Evolutionary conservation across 2,888 invertebrate genomes (phyloP).

Genomic region (Archips xylosteana): DNA sequence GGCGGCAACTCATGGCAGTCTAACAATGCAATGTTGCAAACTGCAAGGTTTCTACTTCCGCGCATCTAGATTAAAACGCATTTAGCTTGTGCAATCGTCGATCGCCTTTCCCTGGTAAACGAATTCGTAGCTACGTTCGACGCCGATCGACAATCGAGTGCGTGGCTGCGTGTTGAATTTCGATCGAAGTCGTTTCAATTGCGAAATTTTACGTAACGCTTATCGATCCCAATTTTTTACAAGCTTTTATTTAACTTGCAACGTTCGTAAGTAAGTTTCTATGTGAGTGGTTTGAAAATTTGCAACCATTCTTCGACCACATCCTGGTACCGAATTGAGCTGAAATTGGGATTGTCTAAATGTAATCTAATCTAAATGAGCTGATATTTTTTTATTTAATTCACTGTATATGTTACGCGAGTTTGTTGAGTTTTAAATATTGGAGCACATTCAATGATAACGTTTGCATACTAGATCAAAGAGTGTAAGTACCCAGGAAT

Average conservation of each 20-base stretch:
- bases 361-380: no score
- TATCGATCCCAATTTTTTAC: neutral
- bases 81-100: constrained; percentile 8
- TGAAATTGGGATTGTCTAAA: no score
- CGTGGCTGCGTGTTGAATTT: constrained; percentile 38
- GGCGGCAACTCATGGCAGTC: constrained; percentile 2
- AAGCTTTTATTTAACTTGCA: neutral
- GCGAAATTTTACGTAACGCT: constrained; percentile 36
- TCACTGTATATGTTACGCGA: no score
- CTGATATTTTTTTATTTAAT: no score
- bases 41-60: constrained; percentile 15
- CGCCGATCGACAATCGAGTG: constrained; percentile 25
- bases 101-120: constrained; percentile 28
- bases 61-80: constrained; percentile 23
- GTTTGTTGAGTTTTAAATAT: no score
- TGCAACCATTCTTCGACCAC: no score
- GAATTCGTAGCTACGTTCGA: constrained; percentile 30
- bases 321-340: no score
- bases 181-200: constrained; percentile 31
- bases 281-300: no score
- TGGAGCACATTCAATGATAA: no score
- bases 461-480: no score
- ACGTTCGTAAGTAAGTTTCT: neutral
- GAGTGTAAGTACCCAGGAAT: no score
- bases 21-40: constrained; percentile 17